Conservation (phyloP, 1,140 invertebrate genomes). For the Bombus cullumanus region DNA sequence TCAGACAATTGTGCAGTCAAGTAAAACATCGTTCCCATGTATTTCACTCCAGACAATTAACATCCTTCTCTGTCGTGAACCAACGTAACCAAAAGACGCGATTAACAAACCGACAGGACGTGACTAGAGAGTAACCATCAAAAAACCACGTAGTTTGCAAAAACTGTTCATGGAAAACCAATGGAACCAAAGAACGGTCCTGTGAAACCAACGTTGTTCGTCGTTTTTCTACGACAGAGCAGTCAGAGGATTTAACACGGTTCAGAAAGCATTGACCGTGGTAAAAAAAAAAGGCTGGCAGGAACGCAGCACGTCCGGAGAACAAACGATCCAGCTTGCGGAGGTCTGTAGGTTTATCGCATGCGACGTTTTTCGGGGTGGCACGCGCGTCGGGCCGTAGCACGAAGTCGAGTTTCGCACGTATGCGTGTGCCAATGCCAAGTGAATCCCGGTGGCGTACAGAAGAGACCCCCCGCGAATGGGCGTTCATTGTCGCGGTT, state of each 20-base stretch:
- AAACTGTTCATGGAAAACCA: neutral
- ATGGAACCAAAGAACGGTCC: neutral
- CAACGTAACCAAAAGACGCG: neutral
- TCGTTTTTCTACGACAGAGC: neutral
- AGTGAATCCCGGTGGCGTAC: constrained; percentile 53
- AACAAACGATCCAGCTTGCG: neutral
- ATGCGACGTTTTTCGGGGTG: constrained; percentile 54
- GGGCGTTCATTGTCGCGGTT: constrained; percentile 67
- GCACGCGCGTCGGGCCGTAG: constrained; percentile 33
- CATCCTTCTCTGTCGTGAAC: neutral
- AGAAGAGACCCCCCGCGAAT: constrained; percentile 62
- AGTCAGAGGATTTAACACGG: neutral
- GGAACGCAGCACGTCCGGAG: neutral
- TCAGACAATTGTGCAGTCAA: no score
- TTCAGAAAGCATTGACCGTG: neutral
- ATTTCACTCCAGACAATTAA: neutral
- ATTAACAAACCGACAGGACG: neutral
- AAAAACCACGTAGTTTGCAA: neutral
- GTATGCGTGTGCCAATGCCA: constrained; percentile 53
- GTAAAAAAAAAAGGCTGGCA: neutral
- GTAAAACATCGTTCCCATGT: no score
- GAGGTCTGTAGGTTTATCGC: constrained; percentile 12
- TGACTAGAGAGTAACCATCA: no score
- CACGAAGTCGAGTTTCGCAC: constrained; percentile 49
- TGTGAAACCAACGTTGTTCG: neutral